Evolutionary conservation across 2,888 invertebrate genomes (phyloP).

Genomic region (Eugnorisma glareosa): DNA sequence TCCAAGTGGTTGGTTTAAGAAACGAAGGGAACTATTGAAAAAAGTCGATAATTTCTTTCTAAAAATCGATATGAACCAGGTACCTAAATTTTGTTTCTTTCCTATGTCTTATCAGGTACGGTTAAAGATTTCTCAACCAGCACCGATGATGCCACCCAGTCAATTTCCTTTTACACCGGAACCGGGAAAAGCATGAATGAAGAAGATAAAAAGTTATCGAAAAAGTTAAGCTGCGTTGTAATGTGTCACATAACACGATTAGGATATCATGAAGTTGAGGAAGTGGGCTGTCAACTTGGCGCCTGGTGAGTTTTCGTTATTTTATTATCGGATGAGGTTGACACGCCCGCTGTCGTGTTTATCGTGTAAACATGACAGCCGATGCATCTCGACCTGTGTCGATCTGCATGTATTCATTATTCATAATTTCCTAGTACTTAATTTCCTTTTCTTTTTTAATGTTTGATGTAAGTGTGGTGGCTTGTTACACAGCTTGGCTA

Average conservation of each 20-base stretch:
- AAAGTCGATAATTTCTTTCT: too few species aligned
- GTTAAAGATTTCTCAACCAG: background rate
- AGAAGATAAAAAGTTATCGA: conserved; percentile 32
- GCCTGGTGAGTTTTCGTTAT: conserved; percentile 52
- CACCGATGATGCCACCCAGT: background rate
- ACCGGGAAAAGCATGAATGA: conserved; percentile 9
- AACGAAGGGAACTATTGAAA: background rate
- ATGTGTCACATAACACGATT: conserved; percentile 55
- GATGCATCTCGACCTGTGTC: conserved; percentile 54
- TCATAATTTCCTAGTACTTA: conserved; percentile 29
- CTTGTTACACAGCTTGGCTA: background rate
- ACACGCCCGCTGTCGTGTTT: conserved; percentile 55
- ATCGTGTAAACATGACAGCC: conserved; percentile 65
- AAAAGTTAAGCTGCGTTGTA: conserved; percentile 43
- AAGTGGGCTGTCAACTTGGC: conserved; percentile 66
- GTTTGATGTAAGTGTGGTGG: background rate
- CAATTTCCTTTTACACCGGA: conserved; percentile 20
- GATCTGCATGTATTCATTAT: conserved; percentile 53
- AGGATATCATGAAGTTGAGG: conserved; percentile 70
- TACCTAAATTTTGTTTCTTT: background rate
- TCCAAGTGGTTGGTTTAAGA: too few species aligned
- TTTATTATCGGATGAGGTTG: conserved; percentile 59
- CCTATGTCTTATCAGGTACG: background rate
- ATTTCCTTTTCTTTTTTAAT: conserved; percentile 14
- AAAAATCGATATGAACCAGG: background rate